These are phyloP conservation scores for Hyperoplus immaculatus DNA, from an alignment of 2,797 vertebrate genomes.

Conservation along the genomic window DNA sequence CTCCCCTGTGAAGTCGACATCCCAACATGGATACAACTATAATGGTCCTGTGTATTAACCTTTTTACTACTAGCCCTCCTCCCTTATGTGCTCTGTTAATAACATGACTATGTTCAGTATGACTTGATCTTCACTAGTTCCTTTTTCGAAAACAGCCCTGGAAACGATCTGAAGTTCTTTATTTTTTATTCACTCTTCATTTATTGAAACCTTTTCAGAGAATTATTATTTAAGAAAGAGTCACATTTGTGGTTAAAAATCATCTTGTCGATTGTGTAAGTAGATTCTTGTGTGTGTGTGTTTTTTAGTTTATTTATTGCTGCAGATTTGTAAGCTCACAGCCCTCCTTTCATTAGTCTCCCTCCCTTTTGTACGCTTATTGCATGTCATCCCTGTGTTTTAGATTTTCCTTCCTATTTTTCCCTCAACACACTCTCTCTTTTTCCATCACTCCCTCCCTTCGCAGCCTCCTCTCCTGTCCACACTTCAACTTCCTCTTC, in stretches of 20 bases:
- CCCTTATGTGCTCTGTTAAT: slow-evolving; percentile 36
- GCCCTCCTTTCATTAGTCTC: slow-evolving; percentile 6
- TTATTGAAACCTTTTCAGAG: slow-evolving; percentile 51
- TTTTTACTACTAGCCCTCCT: slow-evolving; percentile 32
- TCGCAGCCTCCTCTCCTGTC: slow-evolving; percentile 90
- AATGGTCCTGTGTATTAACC: slow-evolving; percentile 65
- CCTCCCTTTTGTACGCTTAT: slow-evolving; percentile 18
- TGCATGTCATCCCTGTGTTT: slow-evolving; percentile 50
- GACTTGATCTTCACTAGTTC: slow-evolving; percentile 31
- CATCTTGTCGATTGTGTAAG: slow-evolving; percentile 26
- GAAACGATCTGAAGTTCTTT: slow-evolving; percentile 68
- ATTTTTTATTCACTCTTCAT: slow-evolving; percentile 58
- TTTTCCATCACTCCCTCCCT: slow-evolving; percentile 78
- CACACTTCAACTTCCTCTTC: slow-evolving; percentile 86
- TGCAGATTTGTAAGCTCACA: slow-evolving; percentile 20
- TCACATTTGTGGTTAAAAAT: slow-evolving; percentile 48
- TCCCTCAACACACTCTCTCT: slow-evolving; percentile 79
- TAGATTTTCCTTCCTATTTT: slow-evolving; percentile 55
- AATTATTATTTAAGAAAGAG: slow-evolving; percentile 73
- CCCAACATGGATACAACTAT: slow-evolving; percentile 38
- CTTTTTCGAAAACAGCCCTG: slow-evolving; percentile 55
- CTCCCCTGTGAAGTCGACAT: slow-evolving; percentile 46
- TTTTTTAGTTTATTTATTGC: slow-evolving; percentile 67
- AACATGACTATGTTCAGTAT: slow-evolving; percentile 49
- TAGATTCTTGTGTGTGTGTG: slow-evolving; percentile 29